Evolutionary conservation across 37 sponge, comb jelly and placozoan genomes (phyloP).

Genomic region (Chondrilla cf. caribensis): DNA sequence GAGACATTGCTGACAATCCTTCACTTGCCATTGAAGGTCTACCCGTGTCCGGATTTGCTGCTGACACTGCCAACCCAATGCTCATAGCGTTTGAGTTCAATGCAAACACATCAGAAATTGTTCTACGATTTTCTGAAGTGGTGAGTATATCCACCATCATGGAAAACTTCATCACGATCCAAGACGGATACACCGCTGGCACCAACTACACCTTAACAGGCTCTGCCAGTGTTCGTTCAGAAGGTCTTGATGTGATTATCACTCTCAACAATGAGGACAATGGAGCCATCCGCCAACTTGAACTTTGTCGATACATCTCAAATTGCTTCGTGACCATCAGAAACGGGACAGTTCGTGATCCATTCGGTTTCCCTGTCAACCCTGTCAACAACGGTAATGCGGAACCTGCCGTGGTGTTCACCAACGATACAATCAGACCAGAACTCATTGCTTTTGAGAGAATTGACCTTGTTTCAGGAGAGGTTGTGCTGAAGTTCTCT

Average conservation of each 20-base stretch:
- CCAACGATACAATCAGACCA: conserved; percentile 59
- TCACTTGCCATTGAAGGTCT: conserved; percentile 40
- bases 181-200: conserved; percentile 43
- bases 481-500: conserved; percentile 53
- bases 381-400: conserved; percentile 54
- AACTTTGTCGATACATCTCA: conserved; percentile 39
- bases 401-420: conserved; percentile 38
- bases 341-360: conserved; percentile 62
- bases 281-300: conserved; percentile 59
- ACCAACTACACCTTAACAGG: conserved; percentile 49
- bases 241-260: conserved; percentile 40
- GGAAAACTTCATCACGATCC: conserved; percentile 52
- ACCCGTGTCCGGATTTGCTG: conserved; percentile 38
- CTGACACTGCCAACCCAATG: conserved; percentile 68
- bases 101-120: conserved; percentile 37
- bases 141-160: conserved; percentile 60
- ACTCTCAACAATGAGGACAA: conserved; percentile 44
- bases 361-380: conserved; percentile 59
- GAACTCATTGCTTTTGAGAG: conserved; percentile 46
- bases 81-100: conserved; percentile 62
- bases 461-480: conserved; percentile 52
- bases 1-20: conserved; percentile 69
- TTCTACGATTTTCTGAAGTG: conserved; percentile 79
- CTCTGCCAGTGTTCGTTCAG: conserved; percentile 3
- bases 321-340: conserved; percentile 66